phyloP scores from a whole-genome alignment of 2,888 invertebrate genomes.

The Xestoiulus laeticollis region DNA sequence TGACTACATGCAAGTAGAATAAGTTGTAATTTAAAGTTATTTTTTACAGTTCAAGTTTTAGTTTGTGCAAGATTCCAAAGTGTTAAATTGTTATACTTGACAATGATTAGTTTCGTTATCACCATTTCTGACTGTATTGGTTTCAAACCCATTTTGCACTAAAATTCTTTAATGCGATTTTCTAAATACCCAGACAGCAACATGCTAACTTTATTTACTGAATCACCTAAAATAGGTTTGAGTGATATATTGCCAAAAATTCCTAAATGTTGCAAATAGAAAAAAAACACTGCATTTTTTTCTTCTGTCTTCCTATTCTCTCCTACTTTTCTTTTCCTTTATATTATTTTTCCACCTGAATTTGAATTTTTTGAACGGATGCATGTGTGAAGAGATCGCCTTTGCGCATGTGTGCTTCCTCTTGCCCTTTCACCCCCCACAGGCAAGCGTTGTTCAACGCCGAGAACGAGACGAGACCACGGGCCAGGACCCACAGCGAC shows the following conservation, averaged over 20 bases:
- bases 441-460: constrained; percentile 44
- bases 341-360: constrained; percentile 15
- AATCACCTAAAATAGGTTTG: background rate
- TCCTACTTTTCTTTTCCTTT: background rate
- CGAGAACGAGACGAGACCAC: constrained; percentile 47
- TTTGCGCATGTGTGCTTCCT: constrained; percentile 46
- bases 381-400: constrained; percentile 34
- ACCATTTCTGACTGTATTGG: too few species aligned
- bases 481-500: constrained; percentile 47
- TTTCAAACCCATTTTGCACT: background rate
- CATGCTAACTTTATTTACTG: background rate
- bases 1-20: too few species aligned
- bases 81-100: too few species aligned
- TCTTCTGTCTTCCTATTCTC: background rate
- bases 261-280: background rate
- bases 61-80: too few species aligned
- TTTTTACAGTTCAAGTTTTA: too few species aligned
- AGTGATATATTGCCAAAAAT: background rate
- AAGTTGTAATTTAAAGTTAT: too few species aligned
- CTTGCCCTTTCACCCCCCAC: constrained; percentile 42
- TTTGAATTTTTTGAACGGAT: constrained; percentile 36
- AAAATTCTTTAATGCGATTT: background rate
- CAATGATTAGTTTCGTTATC: too few species aligned
- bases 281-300: background rate
- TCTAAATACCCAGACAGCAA: background rate